These are phyloP conservation scores for Graphium colonna DNA, from an alignment of 2,888 invertebrate genomes.

Conservation along the genomic window DNA sequence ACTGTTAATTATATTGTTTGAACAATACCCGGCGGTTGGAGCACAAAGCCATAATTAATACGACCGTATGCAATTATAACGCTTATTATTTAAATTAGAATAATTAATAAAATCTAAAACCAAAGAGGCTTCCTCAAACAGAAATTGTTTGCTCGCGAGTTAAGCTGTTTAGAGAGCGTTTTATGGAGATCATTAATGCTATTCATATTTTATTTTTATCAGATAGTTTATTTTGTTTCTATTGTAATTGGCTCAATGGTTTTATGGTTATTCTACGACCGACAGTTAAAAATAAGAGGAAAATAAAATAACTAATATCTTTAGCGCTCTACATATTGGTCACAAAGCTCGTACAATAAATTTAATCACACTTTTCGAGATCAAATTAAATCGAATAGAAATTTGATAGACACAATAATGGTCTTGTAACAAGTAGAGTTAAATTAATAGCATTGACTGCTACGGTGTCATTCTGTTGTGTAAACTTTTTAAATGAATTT, in stretches of 20 bases:
- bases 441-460: too few species aligned
- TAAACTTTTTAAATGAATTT: too few species aligned
- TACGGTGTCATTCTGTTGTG: too few species aligned
- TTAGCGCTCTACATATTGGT: background rate
- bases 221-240: background rate
- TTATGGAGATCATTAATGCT: background rate
- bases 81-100: conserved; percentile 4
- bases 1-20: background rate
- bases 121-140: background rate
- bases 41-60: conserved; percentile 8
- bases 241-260: background rate
- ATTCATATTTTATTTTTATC: background rate
- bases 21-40: conserved; percentile 3
- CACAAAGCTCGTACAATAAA: background rate
- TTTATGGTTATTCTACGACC: background rate
- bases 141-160: conserved; percentile 1
- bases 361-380: too few species aligned
- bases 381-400: too few species aligned
- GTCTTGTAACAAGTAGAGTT: too few species aligned
- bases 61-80: conserved; percentile 10
- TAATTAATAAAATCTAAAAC: conserved; percentile 13
- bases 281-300: too few species aligned
- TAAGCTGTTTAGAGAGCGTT: conserved; percentile 9
- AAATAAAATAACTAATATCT: too few species aligned
- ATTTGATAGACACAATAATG: too few species aligned